Base-by-base conservation (phyloP, 2,888 invertebrate species). In the Matsumyia berberina region DNA sequence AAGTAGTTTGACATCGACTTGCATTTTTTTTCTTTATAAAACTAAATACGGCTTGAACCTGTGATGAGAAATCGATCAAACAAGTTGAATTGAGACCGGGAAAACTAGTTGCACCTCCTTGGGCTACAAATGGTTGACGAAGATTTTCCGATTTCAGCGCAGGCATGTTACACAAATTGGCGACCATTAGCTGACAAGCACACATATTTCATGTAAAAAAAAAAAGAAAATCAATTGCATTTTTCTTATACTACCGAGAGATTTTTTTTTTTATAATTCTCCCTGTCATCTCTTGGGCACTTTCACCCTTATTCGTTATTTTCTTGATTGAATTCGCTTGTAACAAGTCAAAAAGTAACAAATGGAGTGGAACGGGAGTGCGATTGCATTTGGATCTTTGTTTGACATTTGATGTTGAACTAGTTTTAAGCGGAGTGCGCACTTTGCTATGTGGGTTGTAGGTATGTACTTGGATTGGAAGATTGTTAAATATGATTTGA, bases 291-390 rank as follows among this genome's bases (percentile, higher is more conserved):
- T 60, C 42, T 60, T 77, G 60, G 69, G 51, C 51, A 77, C 77
- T 77, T 77, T 77, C 77, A 77, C 69, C 77, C 77, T 72, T 58
- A 58, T 17, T 39, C 33, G 58, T 49, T 49, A 57, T 60, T 24
- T 58, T 33, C 5, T 55, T 66, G 39, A 76, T 76, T 66, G 74
- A 76, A n/a, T 76, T 76, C 67, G 64, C 64, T 66, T 29, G 57
- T 66, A 17, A 33, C 17, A n/a, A 33, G 17, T 24, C 17, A 57
- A 35, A 39, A 35, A 8, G 15, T 39, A 51, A 24, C n/a, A 4
- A 64, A 44, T n/a, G 12, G 19, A 37, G 9, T 35, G 42, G 19
- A 12, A 31, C 44, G 24, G 15, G 31, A 0, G 12, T 53, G 19
- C 19, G 9, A 60, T 31, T 60, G 49, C 39, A 46, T 72, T 72